Percentiles rank a stretch among this genome's conserved stretches.
Conservation (phyloP, 2,888 invertebrate genomes). For the Quadroppia sp. region DNA sequence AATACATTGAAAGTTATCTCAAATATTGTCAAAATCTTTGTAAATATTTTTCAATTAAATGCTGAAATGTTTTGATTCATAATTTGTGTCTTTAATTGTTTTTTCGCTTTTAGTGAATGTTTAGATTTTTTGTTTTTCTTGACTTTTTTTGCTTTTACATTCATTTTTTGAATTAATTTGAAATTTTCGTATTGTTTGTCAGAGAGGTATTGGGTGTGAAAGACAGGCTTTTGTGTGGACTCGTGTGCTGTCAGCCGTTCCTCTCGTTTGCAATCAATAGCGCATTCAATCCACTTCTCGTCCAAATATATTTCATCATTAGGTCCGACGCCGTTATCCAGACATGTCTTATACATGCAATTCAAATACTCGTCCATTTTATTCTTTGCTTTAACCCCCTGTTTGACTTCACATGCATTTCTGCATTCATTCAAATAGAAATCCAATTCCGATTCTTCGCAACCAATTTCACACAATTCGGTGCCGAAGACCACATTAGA, state of each 20-base stretch:
- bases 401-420: background rate
- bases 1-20: background rate
- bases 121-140: background rate
- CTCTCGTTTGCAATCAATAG: background rate
- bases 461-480: background rate
- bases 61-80: background rate
- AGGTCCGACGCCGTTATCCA: background rate
- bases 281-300: constrained; percentile 1
- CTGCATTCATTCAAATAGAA: constrained; percentile 6
- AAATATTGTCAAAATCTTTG: background rate
- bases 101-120: background rate
- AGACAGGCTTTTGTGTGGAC: constrained; percentile 11
- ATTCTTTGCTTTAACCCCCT: background rate
- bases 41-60: background rate
- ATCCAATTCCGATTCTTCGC: constrained; percentile 14
- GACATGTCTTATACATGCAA: background rate
- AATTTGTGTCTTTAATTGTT: background rate
- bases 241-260: constrained; percentile 1
- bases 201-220: constrained; percentile 17
- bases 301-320: constrained; percentile 8
- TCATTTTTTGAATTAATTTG: background rate
- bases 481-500: background rate
- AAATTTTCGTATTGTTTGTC: constrained; percentile 24
- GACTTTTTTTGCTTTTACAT: background rate
- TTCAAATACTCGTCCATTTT: background rate